A percentile compares a stretch with the other conserved stretches of the same genome.
Conservation (phyloP, 1,140 invertebrate genomes). For the Portunus trituberculatus region DNA sequence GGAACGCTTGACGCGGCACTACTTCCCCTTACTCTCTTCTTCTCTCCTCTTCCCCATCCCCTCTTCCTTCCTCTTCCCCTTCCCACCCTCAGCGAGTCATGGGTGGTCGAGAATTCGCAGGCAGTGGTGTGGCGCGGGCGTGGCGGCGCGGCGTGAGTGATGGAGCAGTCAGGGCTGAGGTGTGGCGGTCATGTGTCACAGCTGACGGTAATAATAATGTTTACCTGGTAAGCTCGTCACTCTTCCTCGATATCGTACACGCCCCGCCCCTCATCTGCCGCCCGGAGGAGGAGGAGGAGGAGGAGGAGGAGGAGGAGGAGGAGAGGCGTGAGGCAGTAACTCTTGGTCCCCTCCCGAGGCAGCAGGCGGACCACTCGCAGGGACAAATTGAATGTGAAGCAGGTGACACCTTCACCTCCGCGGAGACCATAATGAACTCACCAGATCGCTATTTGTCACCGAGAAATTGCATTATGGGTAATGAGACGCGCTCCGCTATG, state of each 20-base stretch:
- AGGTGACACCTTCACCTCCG: not conserved
- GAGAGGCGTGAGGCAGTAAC: not conserved
- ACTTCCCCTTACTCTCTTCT: not conserved
- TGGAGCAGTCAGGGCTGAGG: not conserved
- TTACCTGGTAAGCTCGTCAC: not conserved
- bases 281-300: conserved; percentile 27
- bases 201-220: conserved; percentile 2
- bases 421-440: conserved; percentile 48
- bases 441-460: conserved; percentile 65
- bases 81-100: not conserved
- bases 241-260: not conserved
- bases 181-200: conserved; percentile 26
- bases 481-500: conserved; percentile 49
- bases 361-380: not conserved
- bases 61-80: not conserved
- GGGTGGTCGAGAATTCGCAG: not conserved
- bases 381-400: conserved; percentile 56
- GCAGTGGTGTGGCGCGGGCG: not conserved
- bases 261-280: not conserved
- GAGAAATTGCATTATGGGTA: conserved; percentile 69
- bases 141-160: conserved; percentile 13
- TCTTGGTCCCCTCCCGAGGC: not conserved
- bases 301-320: not conserved
- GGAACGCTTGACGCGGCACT: not conserved
- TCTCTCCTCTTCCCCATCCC: not conserved